These are phyloP conservation scores for Trachythela sp. DNA, from an alignment of 64 coral and sea anemone species.

Conservation along the genomic window DNA sequence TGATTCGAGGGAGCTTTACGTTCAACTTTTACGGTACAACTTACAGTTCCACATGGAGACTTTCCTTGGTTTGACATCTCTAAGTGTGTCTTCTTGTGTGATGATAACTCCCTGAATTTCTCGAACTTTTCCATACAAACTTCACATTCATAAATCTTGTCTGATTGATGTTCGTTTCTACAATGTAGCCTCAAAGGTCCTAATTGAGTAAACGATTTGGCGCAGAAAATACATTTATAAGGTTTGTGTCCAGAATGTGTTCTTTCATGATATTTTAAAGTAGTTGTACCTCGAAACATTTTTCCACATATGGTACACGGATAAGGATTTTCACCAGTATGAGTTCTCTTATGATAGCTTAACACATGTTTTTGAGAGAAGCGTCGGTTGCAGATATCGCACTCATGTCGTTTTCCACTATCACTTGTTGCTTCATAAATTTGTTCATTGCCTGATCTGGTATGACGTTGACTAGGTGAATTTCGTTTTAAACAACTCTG, in stretches of 20 bases:
- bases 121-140: not conserved
- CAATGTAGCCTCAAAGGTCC: not conserved
- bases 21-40: not conserved
- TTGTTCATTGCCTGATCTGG: too few species aligned
- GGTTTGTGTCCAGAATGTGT: not conserved
- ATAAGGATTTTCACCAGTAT: not conserved
- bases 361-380: constrained; percentile 1
- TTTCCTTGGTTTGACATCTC: not conserved
- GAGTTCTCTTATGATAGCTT: not conserved
- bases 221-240: not conserved
- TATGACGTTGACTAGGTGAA: not conserved
- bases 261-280: not conserved
- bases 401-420: not conserved
- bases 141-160: not conserved
- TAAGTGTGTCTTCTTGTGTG: not conserved
- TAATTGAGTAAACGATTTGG: not conserved
- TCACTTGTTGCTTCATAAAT: not conserved
- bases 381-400: not conserved
- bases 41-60: not conserved
- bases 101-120: not conserved
- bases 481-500: not conserved
- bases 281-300: not conserved
- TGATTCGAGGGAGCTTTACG: not conserved
- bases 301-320: not conserved
- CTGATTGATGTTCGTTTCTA: not conserved